Evolutionary conservation across 35 echinoderm and acorn worm species (phyloP).

Genomic region (Stichopus chloronotus): DNA sequence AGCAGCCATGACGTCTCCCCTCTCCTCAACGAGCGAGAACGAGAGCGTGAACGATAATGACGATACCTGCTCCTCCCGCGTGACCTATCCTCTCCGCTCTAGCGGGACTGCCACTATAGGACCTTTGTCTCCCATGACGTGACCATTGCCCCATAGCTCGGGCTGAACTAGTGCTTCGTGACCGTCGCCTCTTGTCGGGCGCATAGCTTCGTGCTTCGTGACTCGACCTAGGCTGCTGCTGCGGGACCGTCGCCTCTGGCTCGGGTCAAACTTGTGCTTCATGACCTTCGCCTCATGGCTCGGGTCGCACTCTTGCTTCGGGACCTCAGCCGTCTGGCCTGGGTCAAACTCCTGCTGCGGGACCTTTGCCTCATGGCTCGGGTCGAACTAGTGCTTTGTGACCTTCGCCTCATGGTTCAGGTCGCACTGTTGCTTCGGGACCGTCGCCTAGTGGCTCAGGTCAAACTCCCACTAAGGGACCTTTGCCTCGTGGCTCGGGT

Average conservation of each 20-base stretch:
- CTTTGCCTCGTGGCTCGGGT: not conserved
- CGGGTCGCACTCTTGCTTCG: too few species aligned
- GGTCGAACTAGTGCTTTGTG: not conserved
- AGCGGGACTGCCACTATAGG: not conserved
- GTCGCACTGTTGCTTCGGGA: not conserved
- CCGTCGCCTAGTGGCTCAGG: not conserved
- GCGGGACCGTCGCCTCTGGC: not conserved
- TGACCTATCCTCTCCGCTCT: conserved; percentile 3
- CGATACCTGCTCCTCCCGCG: not conserved
- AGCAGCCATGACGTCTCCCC: conserved; percentile 1
- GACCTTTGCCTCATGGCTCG: not conserved
- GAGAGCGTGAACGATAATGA: conserved; percentile 3
- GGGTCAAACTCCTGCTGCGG: not conserved
- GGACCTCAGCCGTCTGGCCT: not conserved
- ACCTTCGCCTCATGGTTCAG: not conserved
- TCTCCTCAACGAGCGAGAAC: conserved; percentile 2
- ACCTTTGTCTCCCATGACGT: not conserved
- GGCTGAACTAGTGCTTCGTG: not conserved
- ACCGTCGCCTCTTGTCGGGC: too few species aligned
- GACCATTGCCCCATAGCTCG: not conserved
- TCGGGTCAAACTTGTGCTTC: not conserved
- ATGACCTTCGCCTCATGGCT: not conserved
- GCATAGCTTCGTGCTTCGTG: too few species aligned
- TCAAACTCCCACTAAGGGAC: not conserved
- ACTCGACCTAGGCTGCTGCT: too few species aligned